phyloP scores from a whole-genome alignment of 2,888 invertebrate genomes.

The Agonopterix arenella region DNA sequence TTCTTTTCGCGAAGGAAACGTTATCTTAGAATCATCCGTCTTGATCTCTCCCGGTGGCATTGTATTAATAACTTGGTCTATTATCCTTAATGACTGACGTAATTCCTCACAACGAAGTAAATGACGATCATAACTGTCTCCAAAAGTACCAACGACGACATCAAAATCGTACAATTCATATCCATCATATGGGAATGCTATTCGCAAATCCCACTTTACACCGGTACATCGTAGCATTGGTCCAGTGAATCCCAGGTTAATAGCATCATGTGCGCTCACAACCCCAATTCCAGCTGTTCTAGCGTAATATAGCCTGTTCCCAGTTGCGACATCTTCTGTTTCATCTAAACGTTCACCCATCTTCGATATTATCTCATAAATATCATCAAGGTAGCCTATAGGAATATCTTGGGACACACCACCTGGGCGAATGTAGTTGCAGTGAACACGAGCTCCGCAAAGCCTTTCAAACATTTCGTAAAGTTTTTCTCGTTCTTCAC shows the following conservation, averaged over 20 bases:
- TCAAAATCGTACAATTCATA: conserved; percentile 91
- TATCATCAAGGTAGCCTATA: conserved; percentile 85
- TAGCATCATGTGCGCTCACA: conserved; percentile 84
- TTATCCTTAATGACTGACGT: conserved; percentile 86
- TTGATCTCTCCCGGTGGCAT: conserved; percentile 89
- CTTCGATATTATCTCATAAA: conserved; percentile 81
- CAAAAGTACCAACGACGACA: conserved; percentile 86
- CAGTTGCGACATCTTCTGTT: conserved; percentile 86
- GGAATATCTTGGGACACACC: conserved; percentile 81
- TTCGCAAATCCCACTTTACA: conserved; percentile 92
- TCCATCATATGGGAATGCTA: conserved; percentile 89
- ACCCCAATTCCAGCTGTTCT: conserved; percentile 85
- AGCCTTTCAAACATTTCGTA: conserved; percentile 91
- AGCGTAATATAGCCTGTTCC: conserved; percentile 80
- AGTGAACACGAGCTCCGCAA: conserved; percentile 90
- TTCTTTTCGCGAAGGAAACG: conserved; percentile 83
- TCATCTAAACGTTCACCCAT: conserved; percentile 88
- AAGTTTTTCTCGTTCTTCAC: conserved; percentile 92
- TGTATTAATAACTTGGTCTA: conserved; percentile 87
- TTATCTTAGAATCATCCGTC: conserved; percentile 88
- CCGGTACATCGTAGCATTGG: conserved; percentile 89
- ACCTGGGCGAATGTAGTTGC: conserved; percentile 88
- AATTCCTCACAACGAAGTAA: conserved; percentile 82
- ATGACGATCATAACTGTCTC: conserved; percentile 91
- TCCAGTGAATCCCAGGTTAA: conserved; percentile 82